Base-by-base conservation (phyloP, 2,888 invertebrate species). In the Apamea sordens region DNA sequence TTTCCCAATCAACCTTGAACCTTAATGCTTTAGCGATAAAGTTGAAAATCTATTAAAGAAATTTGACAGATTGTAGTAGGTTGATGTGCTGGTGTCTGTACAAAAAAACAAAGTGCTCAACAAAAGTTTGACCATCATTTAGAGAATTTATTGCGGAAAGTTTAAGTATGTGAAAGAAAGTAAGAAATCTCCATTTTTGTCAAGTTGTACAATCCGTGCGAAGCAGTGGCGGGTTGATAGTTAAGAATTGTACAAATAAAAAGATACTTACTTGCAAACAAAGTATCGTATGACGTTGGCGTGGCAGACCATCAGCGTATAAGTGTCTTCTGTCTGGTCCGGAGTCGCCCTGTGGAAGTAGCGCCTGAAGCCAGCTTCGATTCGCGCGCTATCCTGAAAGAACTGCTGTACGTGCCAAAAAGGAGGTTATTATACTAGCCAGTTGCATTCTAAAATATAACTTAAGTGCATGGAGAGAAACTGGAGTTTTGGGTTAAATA, bases 201-300 rank as follows among this genome's bases (percentile, higher is more conserved):
- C 7, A 41, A 67, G 24, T 2, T 21, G 32, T 32, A 64, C 11
- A 15, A 61, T 0, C 63, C 24, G 32, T 10, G 21, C 36, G 6
- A 64, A 64, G 21, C 18, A 18, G 10, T 1, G 36, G 15, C 24
- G 15, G n/a, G 8, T 15, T 15, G 44, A 10, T 18, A 18, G 67
- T 47, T 21, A 68, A 68, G 18, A 8, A 47, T 28, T 6, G 13
- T 21, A 36, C 18, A n/a, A 70, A n/a, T n/a, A 10, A 44, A 69
- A 65, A 28, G 41, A 0, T 47, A 95, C 95, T 96, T 92, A 98
- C 98, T 98, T 97, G 97, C 99, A 99, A n/a, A 98, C 98, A 92
- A 99, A 99, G 95, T 99, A 99, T 68, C 99, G 97, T 91, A 99
- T 99, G 41, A 99, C 99, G 95, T 99, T 99, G 7, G 99, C 99